Evolutionary conservation across 2,113 vertebrate genomes (phyloP), one percentile per base, ranked within the genome.

Genomic region (Ictalurus furcatus): DNA sequence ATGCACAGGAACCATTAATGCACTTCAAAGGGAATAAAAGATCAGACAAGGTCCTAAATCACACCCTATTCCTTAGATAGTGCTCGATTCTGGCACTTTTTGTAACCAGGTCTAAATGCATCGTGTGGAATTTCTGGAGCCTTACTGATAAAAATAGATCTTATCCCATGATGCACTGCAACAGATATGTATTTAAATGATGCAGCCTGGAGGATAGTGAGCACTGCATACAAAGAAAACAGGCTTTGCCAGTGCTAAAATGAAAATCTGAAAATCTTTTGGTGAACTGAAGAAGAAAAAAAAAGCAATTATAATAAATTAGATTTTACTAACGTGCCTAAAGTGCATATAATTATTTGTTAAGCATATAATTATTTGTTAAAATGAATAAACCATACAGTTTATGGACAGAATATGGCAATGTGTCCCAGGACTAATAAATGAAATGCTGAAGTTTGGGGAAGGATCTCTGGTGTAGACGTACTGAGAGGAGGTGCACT

Each of bases 401-500:
- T 40, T 44, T 48, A 76, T 23, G 40, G 17, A 78, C 21, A 19
- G n/a, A 61, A 23, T 25, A 61, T 19, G n/a, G 16, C 28, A 21
- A 21, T 19, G 11, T 34, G 14, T 23, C 58, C 12, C 13, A 48
- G 23, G 16, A 65, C 23, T 52, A 85, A 67, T 48, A 30, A 12
- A 54, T 40, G 14, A 71, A 37, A 80, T 11, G 28, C 21, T 30
- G 83, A 28, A 11, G 61, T 73, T 34, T 74, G 40, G 37, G 1
- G 9, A 71, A 44, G 9, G 44, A 28, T 28, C 14, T 61, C 3
- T 2, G 13, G 37, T 74, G 44, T 7, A 34, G 61, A 95, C 98
- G 96, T 96, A 99, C 98, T 98, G 98, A 16, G 97, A 96, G 2
- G 97, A 97, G 2, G 98, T 97, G 90, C 98, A 99, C 4, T 96